Percentiles rank a stretch among this genome's conserved stretches.
phyloP scores from a whole-genome alignment of 1,140 invertebrate genomes.

The Heterodera carotae region DNA sequence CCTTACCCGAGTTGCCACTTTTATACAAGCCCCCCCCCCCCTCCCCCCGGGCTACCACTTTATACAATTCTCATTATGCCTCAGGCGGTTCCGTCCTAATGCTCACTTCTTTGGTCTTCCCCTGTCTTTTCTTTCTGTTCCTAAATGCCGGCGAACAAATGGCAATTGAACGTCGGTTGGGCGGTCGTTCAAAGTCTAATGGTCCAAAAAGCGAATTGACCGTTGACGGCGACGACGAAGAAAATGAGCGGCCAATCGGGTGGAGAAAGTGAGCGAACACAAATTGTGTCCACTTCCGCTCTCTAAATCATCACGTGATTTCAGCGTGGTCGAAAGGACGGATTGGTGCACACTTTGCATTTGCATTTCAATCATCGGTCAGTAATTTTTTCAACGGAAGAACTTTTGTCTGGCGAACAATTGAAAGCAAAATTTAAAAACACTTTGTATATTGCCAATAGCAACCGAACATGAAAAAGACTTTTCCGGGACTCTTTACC shows the following conservation, averaged over 20 bases:
- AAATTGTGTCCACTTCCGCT: constrained; percentile 1
- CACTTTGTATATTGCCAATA: no score
- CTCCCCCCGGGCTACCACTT: no score
- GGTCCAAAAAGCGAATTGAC: constrained; percentile 20
- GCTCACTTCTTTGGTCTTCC: constrained; percentile 66
- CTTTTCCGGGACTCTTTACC: no score
- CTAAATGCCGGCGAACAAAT: constrained; percentile 45
- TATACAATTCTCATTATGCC: not conserved
- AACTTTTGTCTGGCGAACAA: no score
- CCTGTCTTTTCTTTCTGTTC: constrained; percentile 61
- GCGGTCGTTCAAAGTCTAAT: not conserved
- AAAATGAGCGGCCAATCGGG: constrained; percentile 26
- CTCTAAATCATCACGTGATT: constrained; percentile 29
- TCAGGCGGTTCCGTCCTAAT: constrained; percentile 75
- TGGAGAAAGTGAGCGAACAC: constrained; percentile 22
- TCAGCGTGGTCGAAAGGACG: constrained; percentile 49
- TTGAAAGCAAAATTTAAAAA: no score
- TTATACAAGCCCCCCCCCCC: no score
- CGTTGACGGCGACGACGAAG: constrained; percentile 11
- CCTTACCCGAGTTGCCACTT: not conserved
- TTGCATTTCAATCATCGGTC: constrained; percentile 53
- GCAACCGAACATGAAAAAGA: no score
- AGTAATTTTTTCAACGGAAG: no score
- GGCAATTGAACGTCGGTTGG: constrained; percentile 15
- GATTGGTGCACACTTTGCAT: constrained; percentile 38